A percentile compares a stretch with the other conserved stretches of the same genome.
Conservation (phyloP, 2,113 vertebrate genomes). For the Vidua chalybeata region DNA sequence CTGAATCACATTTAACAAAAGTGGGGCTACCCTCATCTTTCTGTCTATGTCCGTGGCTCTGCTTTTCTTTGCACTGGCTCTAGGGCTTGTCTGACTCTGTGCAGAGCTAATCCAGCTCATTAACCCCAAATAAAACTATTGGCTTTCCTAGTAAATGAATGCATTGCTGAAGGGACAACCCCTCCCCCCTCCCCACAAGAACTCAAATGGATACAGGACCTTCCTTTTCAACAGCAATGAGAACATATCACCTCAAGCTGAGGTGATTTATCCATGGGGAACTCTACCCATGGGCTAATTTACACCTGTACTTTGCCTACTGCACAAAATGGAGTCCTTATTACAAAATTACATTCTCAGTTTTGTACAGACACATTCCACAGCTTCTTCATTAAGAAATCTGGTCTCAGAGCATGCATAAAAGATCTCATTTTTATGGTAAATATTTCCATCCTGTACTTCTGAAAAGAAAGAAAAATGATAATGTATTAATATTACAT, state of each 20-base stretch:
- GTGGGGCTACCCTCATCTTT: neutral
- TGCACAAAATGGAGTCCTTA: neutral
- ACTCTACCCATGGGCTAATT: neutral
- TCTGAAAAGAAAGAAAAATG: neutral
- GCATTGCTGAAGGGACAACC: neutral
- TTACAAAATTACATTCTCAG: neutral
- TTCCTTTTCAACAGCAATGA: neutral
- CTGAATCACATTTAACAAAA: neutral
- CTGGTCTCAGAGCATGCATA: neutral
- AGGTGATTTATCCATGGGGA: neutral
- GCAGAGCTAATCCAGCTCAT: neutral
- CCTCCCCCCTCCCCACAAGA: neutral
- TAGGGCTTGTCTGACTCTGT: neutral
- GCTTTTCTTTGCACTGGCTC: neutral
- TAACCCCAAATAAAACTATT: neutral
- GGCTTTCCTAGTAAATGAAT: neutral
- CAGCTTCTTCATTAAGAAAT: conserved; percentile 10
- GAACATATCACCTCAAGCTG: neutral
- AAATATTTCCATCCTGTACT: neutral
- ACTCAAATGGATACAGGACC: neutral
- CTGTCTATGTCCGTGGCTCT: neutral
- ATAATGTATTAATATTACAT: neutral
- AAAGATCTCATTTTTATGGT: neutral
- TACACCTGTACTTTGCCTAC: neutral
- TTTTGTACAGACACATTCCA: neutral